Base-by-base conservation (phyloP, 2,113 vertebrate species). In the Strix aluco region DNA sequence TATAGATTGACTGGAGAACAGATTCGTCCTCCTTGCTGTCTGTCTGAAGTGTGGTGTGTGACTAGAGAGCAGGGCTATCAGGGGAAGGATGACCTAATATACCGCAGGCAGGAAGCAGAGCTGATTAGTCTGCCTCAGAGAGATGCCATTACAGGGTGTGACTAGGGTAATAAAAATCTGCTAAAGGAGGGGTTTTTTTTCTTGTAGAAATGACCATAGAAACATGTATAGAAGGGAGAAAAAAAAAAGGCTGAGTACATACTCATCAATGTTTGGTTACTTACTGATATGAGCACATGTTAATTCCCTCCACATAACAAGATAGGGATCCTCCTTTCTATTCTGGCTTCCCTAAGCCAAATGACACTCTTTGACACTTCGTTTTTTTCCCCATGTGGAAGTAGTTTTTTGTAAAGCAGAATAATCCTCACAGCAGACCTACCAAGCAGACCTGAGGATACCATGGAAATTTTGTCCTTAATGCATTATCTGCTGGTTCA, bases 51-150 rank as follows among this genome's bases (percentile, higher is more conserved):
- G 67, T 59, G 34, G 79, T 3, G 84, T 12, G 86, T 49, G 94
- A 23, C 75, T 38, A 15, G 55, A 5, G 88, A 74, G 89, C 36
- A 52, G 42, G 78, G 72, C 88, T 71, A 10, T 77, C 3, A 0
- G 15, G 61, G 83, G 75, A 86, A 55, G 52, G 79, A 86, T 96
- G 97, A 97, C 61, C 92, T 93, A 27, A 95, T 95, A 62, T 44
- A 61, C 84, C 0, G 47, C 88, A 77, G 93, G 90, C 94, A 94
- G 95, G 86, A 96, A 95, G 95, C 88, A 59, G 82, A 95, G 92
- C 75, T 69, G n/a, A 88, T 85, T 19, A 77, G 78, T 58, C 63
- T 94, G 86, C 81, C 70, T 81, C 10, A 4, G 7, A 61, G 78
- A 70, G 47, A 75, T 95, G 84, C 88, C 67, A 15, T 32, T 65